Evolutionary conservation across 2,113 vertebrate genomes (phyloP).

Genomic region (Amazona guildingii): DNA sequence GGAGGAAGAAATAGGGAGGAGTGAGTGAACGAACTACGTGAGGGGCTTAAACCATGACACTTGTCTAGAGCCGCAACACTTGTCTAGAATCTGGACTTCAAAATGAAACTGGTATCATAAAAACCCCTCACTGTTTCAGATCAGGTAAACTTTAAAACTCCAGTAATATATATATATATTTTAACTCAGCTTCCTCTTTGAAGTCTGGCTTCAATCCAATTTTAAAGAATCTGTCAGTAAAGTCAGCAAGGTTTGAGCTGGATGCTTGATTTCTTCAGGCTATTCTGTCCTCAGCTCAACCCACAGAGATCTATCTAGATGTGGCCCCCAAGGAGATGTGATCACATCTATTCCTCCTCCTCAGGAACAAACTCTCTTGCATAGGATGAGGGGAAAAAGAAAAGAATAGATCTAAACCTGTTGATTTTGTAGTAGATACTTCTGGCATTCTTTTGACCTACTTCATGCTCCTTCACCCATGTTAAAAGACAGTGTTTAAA

Average conservation of each 20-base stretch:
- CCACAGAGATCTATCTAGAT: background rate
- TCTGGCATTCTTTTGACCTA: background rate
- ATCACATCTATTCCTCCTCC: background rate
- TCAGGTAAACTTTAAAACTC: constrained; percentile 70
- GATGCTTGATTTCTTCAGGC: constrained; percentile 52
- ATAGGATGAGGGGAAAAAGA: background rate
- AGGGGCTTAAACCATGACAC: no score
- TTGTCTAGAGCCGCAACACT: background rate
- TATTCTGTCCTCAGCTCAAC: constrained; percentile 12
- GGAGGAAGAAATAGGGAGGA: no score
- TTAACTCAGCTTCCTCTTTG: constrained; percentile 63
- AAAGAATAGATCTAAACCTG: background rate
- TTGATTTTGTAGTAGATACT: background rate
- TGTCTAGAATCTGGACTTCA: constrained; percentile 52
- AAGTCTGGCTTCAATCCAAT: constrained; percentile 60
- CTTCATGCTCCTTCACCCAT: background rate
- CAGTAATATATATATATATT: background rate
- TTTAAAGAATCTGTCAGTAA: constrained; percentile 62
- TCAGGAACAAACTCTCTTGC: background rate
- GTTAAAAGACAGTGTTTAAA: background rate
- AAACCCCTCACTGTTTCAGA: constrained; percentile 7
- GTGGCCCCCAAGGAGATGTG: background rate
- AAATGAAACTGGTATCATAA: constrained; percentile 57
- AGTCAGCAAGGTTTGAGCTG: constrained; percentile 39
- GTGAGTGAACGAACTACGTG: no score